Base-by-base conservation (phyloP, 2,888 invertebrate species). In the Stramonita haemastoma region DNA sequence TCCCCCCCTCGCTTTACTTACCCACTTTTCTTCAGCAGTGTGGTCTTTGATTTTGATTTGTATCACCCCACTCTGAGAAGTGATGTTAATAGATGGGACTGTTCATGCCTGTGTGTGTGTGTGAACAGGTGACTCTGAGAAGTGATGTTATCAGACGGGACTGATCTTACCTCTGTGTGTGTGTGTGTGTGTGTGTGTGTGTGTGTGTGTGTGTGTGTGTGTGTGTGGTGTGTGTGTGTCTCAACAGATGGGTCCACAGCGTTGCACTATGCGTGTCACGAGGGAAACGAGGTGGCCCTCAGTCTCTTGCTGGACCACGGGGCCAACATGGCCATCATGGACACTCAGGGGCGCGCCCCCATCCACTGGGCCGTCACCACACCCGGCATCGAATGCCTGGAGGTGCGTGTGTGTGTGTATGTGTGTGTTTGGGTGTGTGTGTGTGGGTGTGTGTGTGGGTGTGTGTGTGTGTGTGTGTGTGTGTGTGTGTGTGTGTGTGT, bases 361-460 rank as follows among this genome's bases (percentile, higher is more conserved):
- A 93, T 95, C 77, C 96, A 96, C 93, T 96, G 96, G 96, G 95
- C 96, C 36, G 95, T 95, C 32, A 94, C 95, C 11, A 94, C 93
- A 11, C 92, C 92, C 36, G 92, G 91, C 77, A 91, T 93, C 36
- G 94, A 95, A 70, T 96, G 95, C 91, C 92, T 96, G 46, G 92
- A 94, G 93, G 95, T 95, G 91, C 0, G 46, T 46, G 8, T 8
- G 8, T 46, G 8, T 46, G 46, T 46, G 46, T 46, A 5, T 46
- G 46, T 46, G 46, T 46, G 46, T 46, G 46, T 46, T 2, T 8
- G 46, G 2, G 46, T 8, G 46, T 46, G 46, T 46, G 46, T 46
- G 46, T 46, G 46, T 46, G 46, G 2, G 46, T 46, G 46, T 46
- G 46, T 29, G 13, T 77, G 77, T 8, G 26, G 4, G 26, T 15